These are phyloP conservation scores for Molanna angustata DNA, from an alignment of 2,888 invertebrate species.

Conservation along the genomic window DNA sequence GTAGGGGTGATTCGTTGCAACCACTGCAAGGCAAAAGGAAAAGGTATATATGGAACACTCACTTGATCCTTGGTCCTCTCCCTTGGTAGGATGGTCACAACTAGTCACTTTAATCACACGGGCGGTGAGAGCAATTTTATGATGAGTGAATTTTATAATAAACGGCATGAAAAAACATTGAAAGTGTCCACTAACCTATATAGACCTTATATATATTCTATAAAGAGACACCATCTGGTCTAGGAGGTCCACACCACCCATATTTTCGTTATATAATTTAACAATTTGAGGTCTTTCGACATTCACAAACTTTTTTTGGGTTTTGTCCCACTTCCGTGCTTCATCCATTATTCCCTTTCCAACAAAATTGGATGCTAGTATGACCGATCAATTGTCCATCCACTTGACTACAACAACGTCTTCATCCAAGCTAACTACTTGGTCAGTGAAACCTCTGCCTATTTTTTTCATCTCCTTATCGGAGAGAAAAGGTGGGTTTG, in stretches of 20 bases:
- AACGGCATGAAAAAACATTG: constrained; percentile 29
- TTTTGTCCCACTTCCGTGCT: constrained; percentile 33
- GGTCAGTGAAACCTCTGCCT: constrained; percentile 15
- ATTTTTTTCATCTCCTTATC: constrained; percentile 19
- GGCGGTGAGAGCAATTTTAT: too few species aligned
- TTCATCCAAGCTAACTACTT: constrained; percentile 28
- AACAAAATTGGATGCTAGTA: constrained; percentile 36
- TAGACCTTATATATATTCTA: constrained; percentile 29
- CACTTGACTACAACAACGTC: constrained; percentile 34
- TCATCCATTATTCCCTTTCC: constrained; percentile 33
- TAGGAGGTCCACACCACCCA: constrained; percentile 37
- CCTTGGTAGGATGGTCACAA: too few species aligned
- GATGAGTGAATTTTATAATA: too few species aligned
- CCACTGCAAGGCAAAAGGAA: too few species aligned
- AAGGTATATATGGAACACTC: too few species aligned
- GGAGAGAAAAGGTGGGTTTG: constrained; percentile 30
- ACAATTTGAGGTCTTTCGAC: constrained; percentile 34
- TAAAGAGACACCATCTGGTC: constrained; percentile 31
- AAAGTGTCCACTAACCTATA: constrained; percentile 28
- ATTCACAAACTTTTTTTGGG: constrained; percentile 30
- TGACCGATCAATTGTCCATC: constrained; percentile 36
- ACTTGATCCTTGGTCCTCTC: too few species aligned
- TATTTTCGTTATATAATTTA: constrained; percentile 35
- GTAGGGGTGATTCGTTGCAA: too few species aligned
- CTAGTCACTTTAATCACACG: too few species aligned